phyloP scores from a whole-genome alignment of 1,140 invertebrate genomes.

The Alviniconcha marisindica region DNA sequence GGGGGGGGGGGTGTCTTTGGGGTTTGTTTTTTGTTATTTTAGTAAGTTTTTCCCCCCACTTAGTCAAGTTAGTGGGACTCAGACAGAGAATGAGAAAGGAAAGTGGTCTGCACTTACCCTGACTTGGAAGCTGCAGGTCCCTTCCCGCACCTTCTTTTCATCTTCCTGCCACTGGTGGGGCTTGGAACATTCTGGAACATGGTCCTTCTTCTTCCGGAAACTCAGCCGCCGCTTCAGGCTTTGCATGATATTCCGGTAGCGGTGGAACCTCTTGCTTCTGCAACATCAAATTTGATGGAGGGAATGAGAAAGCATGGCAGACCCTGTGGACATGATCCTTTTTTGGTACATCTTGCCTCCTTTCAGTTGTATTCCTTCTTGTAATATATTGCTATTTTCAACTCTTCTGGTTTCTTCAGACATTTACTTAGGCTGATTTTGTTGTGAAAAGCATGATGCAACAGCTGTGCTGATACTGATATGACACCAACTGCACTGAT shows the following conservation, averaged over 20 bases:
- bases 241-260: conserved; percentile 68
- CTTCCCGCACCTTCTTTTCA: conserved; percentile 94
- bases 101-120: conserved; percentile 84
- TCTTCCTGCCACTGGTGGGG: conserved; percentile 99
- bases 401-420: no score
- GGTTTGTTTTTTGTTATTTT: not conserved
- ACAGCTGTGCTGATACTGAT: no score
- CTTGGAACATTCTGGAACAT: conserved; percentile 88
- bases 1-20: no score
- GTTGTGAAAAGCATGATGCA: no score
- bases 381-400: conserved; percentile 7
- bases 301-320: no score
- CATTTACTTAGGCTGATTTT: no score
- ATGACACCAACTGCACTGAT: no score
- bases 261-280: conserved; percentile 51
- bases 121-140: conserved; percentile 97
- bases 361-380: no score
- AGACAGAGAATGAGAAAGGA: not conserved
- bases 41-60: no score
- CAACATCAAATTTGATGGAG: no score
- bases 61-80: not conserved
- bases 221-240: conserved; percentile 73
- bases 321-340: no score
- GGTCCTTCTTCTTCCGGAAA: conserved; percentile 75
- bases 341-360: no score